Evolutionary conservation across 2,888 invertebrate genomes (phyloP).

Genomic region (Odontocerum albicorne): DNA sequence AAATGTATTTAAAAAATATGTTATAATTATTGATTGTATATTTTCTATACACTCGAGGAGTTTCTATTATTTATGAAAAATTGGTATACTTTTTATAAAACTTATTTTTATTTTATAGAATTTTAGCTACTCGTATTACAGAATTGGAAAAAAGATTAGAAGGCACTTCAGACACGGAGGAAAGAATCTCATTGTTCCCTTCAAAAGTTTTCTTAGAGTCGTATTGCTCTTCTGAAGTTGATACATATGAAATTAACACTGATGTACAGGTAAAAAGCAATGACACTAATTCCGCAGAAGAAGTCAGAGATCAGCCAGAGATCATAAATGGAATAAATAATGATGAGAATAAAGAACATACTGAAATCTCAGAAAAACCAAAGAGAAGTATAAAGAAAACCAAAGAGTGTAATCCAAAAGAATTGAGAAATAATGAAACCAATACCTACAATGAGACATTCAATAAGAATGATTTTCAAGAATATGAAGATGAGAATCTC

Average conservation of each 20-base stretch:
- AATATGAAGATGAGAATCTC: constrained; percentile 41
- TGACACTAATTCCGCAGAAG: background rate
- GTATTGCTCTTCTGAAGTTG: constrained; percentile 57
- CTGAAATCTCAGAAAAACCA: too few relatives aligned
- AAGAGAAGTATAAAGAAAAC: constrained; percentile 11
- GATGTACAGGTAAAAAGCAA: background rate
- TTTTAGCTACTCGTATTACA: constrained; percentile 77
- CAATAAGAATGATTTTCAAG: constrained; percentile 3
- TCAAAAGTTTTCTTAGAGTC: constrained; percentile 69
- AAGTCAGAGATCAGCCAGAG: too few relatives aligned
- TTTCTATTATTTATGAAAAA: too few relatives aligned
- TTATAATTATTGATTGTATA: background rate
- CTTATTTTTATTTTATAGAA: constrained; percentile 54
- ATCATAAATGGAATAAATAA: too few relatives aligned
- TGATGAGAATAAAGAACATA: too few relatives aligned
- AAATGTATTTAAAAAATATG: background rate
- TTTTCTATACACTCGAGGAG: background rate
- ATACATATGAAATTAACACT: constrained; percentile 38
- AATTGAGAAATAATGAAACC: background rate
- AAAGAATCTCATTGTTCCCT: constrained; percentile 58
- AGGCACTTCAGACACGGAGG: constrained; percentile 57
- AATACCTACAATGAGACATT: background rate
- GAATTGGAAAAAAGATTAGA: constrained; percentile 79
- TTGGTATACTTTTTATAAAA: too few relatives aligned
- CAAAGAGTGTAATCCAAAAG: background rate